Percentiles rank a stretch among this genome's conserved stretches.
These are phyloP conservation scores for Myripristis jacobus DNA, from an alignment of 2,797 vertebrate species.

Conservation along the genomic window DNA sequence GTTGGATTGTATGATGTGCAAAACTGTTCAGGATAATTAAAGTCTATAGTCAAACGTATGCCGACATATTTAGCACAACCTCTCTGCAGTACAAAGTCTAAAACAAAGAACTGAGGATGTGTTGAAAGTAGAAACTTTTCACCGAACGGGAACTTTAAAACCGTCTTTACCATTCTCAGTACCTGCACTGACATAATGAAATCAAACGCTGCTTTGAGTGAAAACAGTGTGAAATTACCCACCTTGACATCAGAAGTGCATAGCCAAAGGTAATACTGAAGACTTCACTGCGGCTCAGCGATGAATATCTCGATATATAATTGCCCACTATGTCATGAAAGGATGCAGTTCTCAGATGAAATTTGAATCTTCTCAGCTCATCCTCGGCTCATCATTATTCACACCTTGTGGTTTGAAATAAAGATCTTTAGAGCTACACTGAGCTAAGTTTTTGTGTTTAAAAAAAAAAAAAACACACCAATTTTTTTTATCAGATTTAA, in stretches of 20 bases:
- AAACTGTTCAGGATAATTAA: slow-evolving; percentile 43
- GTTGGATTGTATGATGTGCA: slow-evolving; percentile 21
- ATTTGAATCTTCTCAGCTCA: slow-evolving; percentile 52
- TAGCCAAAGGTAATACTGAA: slow-evolving; percentile 2
- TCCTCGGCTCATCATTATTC: slow-evolving; percentile 8
- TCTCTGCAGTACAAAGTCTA: slow-evolving; percentile 5
- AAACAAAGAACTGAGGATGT: background rate
- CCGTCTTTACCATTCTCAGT: slow-evolving; percentile 26
- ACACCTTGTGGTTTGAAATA: slow-evolving; percentile 44
- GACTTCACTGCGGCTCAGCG: slow-evolving; percentile 29
- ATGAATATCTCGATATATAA: slow-evolving; percentile 50
- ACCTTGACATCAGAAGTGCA: slow-evolving; percentile 54
- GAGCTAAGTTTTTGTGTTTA: too few species aligned
- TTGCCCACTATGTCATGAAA: slow-evolving; percentile 24
- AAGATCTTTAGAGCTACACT: slow-evolving; percentile 29
- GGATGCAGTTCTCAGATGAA: slow-evolving; percentile 42
- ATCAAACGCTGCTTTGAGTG: slow-evolving; percentile 45
- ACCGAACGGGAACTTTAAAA: slow-evolving; percentile 21
- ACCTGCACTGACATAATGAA: slow-evolving; percentile 37
- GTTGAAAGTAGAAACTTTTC: slow-evolving; percentile 14
- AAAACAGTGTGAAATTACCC: slow-evolving; percentile 43
- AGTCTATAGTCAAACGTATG: slow-evolving; percentile 30
- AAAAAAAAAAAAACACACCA: slow-evolving; percentile 40
- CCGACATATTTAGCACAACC: slow-evolving; percentile 22
- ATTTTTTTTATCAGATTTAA: slow-evolving; percentile 27